Conservation (phyloP, 2,797 vertebrate genomes). For the Premnoplex brunnescens region DNA sequence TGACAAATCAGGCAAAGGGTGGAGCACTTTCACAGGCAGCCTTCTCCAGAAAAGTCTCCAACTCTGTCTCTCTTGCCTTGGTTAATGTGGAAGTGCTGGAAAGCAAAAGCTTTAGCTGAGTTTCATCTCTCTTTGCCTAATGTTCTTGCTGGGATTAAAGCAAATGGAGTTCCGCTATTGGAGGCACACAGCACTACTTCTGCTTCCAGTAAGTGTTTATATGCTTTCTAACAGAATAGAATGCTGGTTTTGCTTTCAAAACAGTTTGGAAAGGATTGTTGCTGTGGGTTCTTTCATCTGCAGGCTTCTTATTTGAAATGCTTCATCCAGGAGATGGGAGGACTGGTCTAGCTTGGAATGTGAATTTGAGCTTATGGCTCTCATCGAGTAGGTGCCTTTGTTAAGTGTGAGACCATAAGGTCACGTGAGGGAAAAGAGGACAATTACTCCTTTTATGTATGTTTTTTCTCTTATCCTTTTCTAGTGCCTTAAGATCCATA, state of each 20-base stretch:
- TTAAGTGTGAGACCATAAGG: accelerated
- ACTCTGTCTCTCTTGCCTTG: accelerated
- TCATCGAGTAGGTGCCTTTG: accelerated
- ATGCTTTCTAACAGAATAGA: neutral
- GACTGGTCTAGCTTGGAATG: neutral
- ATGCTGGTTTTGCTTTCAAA: neutral
- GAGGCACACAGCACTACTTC: neutral
- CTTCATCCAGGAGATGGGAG: neutral
- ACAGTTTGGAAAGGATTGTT: neutral
- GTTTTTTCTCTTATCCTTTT: neutral
- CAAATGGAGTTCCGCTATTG: neutral
- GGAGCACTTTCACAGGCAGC: neutral
- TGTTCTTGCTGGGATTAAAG: neutral
- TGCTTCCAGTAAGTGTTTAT: neutral
- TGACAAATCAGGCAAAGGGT: neutral
- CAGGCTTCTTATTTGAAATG: neutral
- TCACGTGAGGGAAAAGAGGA: neutral
- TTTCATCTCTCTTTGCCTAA: neutral
- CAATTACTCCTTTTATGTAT: neutral
- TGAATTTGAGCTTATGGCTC: neutral
- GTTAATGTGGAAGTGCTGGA: neutral
- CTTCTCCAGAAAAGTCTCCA: neutral
- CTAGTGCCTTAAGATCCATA: accelerated
- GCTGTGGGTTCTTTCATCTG: neutral
- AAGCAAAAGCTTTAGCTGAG: neutral